phyloP scores from a whole-genome alignment of 2,888 invertebrate species.

The Habroteleia sp. region DNA sequence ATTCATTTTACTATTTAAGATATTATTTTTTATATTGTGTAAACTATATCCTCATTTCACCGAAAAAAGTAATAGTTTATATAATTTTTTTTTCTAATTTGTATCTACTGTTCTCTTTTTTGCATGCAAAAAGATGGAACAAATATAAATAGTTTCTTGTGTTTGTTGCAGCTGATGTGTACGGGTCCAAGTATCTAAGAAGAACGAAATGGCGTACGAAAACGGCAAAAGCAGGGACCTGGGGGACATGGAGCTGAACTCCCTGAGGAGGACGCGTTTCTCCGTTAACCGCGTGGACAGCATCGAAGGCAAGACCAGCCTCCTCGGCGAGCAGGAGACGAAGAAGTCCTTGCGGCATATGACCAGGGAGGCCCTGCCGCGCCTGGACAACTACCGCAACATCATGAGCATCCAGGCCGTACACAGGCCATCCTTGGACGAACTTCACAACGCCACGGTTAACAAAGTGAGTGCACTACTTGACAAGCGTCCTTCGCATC shows the following conservation, averaged over 20 bases:
- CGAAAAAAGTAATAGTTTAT: no score
- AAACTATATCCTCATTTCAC: no score
- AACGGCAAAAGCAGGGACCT: slow-evolving; percentile 72
- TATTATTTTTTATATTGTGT: no score
- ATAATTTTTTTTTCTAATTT: no score
- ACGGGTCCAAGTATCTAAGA: not conserved
- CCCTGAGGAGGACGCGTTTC: slow-evolving; percentile 82
- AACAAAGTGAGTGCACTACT: slow-evolving; percentile 86
- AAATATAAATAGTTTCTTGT: no score
- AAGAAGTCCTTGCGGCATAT: slow-evolving; percentile 83
- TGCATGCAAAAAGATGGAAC: no score
- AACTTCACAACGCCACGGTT: slow-evolving; percentile 92
- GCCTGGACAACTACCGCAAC: slow-evolving; percentile 94
- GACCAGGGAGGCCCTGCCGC: slow-evolving; percentile 92
- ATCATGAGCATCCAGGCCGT: slow-evolving; percentile 93
- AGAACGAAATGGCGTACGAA: slow-evolving; percentile 72
- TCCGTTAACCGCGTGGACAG: slow-evolving; percentile 85
- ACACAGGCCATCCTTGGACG: slow-evolving; percentile 92
- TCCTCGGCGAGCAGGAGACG: slow-evolving; percentile 78
- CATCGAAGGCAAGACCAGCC: slow-evolving; percentile 80
- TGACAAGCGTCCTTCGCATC: no score
- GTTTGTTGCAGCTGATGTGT: slow-evolving; percentile 46
- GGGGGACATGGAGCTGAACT: slow-evolving; percentile 78
- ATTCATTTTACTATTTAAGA: no score
- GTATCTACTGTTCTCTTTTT: no score